Conservation (phyloP, 2,113 vertebrate species). For the Amblyornis subalaris region DNA sequence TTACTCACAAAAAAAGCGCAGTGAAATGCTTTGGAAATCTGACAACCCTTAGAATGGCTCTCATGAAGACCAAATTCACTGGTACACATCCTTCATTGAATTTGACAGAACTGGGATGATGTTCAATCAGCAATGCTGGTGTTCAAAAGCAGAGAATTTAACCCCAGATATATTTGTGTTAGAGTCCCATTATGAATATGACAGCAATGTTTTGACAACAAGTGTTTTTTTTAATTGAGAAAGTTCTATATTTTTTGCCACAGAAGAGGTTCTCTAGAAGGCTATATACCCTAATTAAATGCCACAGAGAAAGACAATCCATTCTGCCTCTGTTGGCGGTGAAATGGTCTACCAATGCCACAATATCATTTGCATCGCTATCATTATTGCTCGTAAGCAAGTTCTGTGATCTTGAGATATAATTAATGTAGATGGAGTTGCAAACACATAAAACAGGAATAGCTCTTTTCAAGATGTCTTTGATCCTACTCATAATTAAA, state of each 20-base stretch:
- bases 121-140: neutral
- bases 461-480: conserved; percentile 47
- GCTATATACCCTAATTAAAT: neutral
- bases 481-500: conserved; percentile 59
- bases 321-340: neutral
- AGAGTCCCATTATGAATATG: neutral
- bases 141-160: neutral
- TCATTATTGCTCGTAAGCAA: conserved; percentile 2
- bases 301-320: neutral
- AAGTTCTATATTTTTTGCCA: neutral
- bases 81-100: neutral
- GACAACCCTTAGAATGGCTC: neutral
- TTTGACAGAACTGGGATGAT: neutral
- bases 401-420: conserved; percentile 47
- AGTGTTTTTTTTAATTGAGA: neutral
- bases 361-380: conserved; percentile 13
- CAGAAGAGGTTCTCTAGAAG: neutral
- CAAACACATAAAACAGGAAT: conserved; percentile 36
- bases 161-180: neutral
- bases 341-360: neutral
- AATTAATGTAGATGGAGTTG: conserved; percentile 51
- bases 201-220: neutral
- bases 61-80: neutral
- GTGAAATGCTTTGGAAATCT: neutral
- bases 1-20: neutral